Evolutionary conservation across 1,140 invertebrate species (phyloP).

Genomic region (Cotesia typhae): DNA sequence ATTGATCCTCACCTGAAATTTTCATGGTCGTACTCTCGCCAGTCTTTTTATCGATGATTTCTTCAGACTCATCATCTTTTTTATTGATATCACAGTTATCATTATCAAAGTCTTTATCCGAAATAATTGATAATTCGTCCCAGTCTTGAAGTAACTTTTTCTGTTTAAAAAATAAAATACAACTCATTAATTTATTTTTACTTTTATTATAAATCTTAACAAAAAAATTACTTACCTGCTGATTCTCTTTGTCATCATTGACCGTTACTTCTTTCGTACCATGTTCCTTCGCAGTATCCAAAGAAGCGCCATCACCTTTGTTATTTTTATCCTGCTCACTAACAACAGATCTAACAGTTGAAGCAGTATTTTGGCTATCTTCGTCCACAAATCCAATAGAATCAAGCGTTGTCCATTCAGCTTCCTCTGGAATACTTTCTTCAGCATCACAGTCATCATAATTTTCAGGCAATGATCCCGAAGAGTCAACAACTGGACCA

Average conservation of each 20-base stretch:
- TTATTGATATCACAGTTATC: neutral
- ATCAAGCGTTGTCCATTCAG: slow-evolving; percentile 10
- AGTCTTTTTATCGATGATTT: neutral
- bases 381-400: neutral
- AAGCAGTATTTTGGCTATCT: neutral
- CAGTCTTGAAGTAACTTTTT: too few relatives aligned
- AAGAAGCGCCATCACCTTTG: neutral
- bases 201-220: too few relatives aligned
- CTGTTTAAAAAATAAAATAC: too few relatives aligned
- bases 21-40: neutral
- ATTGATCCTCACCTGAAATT: neutral
- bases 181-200: too few relatives aligned
- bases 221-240: too few relatives aligned
- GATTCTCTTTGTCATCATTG: too few relatives aligned
- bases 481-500: neutral
- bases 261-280: too few relatives aligned
- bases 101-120: neutral
- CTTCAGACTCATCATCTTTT: neutral
- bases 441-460: neutral
- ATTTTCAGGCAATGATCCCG: too few relatives aligned
- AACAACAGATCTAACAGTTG: neutral
- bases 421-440: slow-evolving; percentile 10
- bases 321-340: neutral
- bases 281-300: neutral
- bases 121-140: neutral